Evolutionary conservation across 2,888 invertebrate genomes (phyloP), one percentile per base, ranked within the genome.

Genomic region (Slavum lentiscoides): DNA sequence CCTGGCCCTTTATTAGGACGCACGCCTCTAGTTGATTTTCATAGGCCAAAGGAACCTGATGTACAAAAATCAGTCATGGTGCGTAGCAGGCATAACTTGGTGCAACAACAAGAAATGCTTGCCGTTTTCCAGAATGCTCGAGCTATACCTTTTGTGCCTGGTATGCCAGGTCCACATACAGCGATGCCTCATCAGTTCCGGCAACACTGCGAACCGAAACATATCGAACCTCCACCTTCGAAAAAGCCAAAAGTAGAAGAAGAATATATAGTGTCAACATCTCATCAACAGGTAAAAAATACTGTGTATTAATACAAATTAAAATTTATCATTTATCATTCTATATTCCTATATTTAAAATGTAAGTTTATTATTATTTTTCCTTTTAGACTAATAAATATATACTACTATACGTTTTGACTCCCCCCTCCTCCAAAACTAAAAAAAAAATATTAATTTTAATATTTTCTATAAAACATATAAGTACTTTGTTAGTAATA

Each of bases 1-100:
- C 94, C 94, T 0, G 94, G 94, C 0, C 94, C 94, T 0, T 88
- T 94, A 83, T 88, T 94, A 39, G 94, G 94, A 8, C 93, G 93
- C 85, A 94, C 94, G 2, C 90, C 94, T 73, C 88, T 95, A 59
- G 92, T 95, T 21, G 94, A 94, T 84, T 85, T 85, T 70, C 87
- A 87, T 83, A 88, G 87, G 85, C 88, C 88, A 87, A 84, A 86
- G 86, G 83, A 88, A 87, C 81, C 88, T 88, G 39, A 86, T 88
- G 83, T 86, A 83, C 85, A 88, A 83, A 85, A 89, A 83, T 88
- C 88, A 82, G 85, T 87, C 30, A 89, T 89, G 72, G 83, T 87
- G 58, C 88, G 88, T 83, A 85, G 88, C 83, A 85, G 88, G 49
- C 89, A 90, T 82, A 86, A 87, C 19, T 88, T 66, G 30, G 73